phyloP scores from a whole-genome alignment of 2,113 vertebrate species.

The Ammodytes dubius region DNA sequence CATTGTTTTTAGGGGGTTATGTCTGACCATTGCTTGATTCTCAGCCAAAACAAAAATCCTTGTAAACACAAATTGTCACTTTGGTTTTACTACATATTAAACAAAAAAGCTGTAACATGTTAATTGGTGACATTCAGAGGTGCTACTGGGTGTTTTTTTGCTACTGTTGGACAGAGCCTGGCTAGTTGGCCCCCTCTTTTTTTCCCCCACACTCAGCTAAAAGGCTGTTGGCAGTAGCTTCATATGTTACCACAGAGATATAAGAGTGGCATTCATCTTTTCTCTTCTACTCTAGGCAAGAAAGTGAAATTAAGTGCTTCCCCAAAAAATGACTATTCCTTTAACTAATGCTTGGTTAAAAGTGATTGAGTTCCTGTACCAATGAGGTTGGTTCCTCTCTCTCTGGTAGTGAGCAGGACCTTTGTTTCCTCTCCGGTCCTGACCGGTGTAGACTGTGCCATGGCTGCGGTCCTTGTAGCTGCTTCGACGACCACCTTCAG shows the following conservation, averaged over 20 bases:
- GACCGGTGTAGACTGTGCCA: slow-evolving; percentile 71
- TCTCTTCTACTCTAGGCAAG: background rate
- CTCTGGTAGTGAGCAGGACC: slow-evolving; percentile 87
- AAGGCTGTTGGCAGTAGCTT: background rate
- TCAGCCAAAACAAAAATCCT: background rate
- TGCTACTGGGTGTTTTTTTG: background rate
- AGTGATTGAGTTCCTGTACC: slow-evolving; percentile 80
- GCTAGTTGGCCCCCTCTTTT: no score
- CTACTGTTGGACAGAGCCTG: background rate
- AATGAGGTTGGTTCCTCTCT: slow-evolving; percentile 88
- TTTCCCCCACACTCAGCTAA: slow-evolving; percentile 10
- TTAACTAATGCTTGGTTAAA: background rate
- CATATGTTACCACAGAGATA: background rate
- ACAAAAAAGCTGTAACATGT: background rate
- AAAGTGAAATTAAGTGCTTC: background rate
- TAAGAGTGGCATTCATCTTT: background rate
- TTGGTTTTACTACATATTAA: no score
- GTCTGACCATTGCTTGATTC: background rate
- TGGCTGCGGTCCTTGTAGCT: slow-evolving; percentile 81
- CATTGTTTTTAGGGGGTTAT: background rate
- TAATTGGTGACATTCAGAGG: background rate
- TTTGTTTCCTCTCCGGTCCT: slow-evolving; percentile 81
- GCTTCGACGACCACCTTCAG: slow-evolving; percentile 84
- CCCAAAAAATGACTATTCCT: background rate
- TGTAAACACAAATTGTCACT: background rate